These are phyloP conservation scores for Orbicella faveolata DNA, from an alignment of 64 coral and sea anemone genomes.

Conservation along the genomic window DNA sequence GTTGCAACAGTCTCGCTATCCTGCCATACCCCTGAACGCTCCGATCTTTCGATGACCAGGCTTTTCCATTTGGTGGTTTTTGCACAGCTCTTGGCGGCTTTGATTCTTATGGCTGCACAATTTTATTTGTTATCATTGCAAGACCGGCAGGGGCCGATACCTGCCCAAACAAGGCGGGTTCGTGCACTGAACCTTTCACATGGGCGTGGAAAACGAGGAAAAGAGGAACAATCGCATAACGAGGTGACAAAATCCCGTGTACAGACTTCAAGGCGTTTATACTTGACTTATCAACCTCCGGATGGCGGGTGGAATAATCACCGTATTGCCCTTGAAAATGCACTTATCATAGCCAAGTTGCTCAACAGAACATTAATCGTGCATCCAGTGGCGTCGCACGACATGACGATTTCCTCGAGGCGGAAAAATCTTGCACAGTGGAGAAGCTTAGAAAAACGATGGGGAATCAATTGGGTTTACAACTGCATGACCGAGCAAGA, in stretches of 20 bases:
- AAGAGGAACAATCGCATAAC: slow-evolving; percentile 21
- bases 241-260: slow-evolving; percentile 32
- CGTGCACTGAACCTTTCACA: neutral
- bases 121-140: slow-evolving; percentile 28
- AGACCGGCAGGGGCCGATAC: neutral
- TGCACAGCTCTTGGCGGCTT: neutral
- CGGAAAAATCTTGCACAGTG: slow-evolving; percentile 26
- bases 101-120: slow-evolving; percentile 8
- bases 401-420: slow-evolving; percentile 4
- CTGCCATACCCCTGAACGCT: neutral
- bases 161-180: neutral
- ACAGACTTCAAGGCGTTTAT: slow-evolving; percentile 44
- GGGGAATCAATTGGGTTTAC: slow-evolving; percentile 56
- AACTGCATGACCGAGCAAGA: slow-evolving; percentile 26
- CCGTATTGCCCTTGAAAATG: slow-evolving; percentile 53
- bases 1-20: neutral
- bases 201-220: neutral
- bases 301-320: slow-evolving; percentile 66
- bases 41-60: slow-evolving; percentile 9
- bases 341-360: slow-evolving; percentile 45
- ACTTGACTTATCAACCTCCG: slow-evolving; percentile 56
- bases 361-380: slow-evolving; percentile 46
- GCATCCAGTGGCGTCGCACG: slow-evolving; percentile 51
- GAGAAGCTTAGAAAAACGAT: slow-evolving; percentile 33
- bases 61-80: slow-evolving; percentile 9